phyloP scores from a whole-genome alignment of 2,113 vertebrate species.

The Stigmatopora argus region DNA sequence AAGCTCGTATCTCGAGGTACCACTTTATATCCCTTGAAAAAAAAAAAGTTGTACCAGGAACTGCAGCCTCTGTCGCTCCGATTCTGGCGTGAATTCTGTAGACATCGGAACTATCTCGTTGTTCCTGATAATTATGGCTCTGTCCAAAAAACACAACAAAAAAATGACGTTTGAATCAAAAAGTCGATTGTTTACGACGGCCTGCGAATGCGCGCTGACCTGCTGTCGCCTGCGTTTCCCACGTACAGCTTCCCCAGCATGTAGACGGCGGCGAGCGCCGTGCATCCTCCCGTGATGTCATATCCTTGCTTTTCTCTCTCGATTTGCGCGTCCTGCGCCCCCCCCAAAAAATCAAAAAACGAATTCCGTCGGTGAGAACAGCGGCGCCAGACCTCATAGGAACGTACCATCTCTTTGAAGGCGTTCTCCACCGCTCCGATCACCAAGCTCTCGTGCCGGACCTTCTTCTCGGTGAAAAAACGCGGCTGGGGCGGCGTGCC shows the following conservation, averaged over 20 bases:
- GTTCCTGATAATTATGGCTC: conserved; percentile 88
- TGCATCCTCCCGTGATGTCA: conserved; percentile 88
- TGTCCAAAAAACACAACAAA: conserved; percentile 51
- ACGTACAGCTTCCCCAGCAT: conserved; percentile 90
- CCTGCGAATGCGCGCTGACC: conserved; percentile 60
- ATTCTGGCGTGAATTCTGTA: conserved; percentile 94
- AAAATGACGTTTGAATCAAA: not conserved
- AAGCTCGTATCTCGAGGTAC: too few relatives aligned
- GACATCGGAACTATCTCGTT: conserved; percentile 91
- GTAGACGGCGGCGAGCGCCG: conserved; percentile 84
- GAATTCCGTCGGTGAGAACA: too few relatives aligned
- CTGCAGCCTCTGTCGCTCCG: conserved; percentile 90
- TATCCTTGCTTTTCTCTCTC: conserved; percentile 82
- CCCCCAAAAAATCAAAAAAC: too few relatives aligned
- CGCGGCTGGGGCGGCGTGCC: conserved; percentile 80
- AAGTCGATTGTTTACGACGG: not conserved
- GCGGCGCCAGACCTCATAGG: too few relatives aligned
- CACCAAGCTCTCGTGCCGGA: conserved; percentile 91
- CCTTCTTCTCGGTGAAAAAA: conserved; percentile 93
- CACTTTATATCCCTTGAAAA: too few relatives aligned
- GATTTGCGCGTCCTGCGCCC: conserved; percentile 86
- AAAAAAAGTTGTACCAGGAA: conserved; percentile 80
- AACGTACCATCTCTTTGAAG: conserved; percentile 92
- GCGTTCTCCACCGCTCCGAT: conserved; percentile 95
- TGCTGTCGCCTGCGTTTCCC: conserved; percentile 94